Percentiles rank a stretch among this genome's conserved stretches.
These are phyloP conservation scores for Tenthredo amoena DNA, from an alignment of 2,888 invertebrate genomes.

Conservation along the genomic window DNA sequence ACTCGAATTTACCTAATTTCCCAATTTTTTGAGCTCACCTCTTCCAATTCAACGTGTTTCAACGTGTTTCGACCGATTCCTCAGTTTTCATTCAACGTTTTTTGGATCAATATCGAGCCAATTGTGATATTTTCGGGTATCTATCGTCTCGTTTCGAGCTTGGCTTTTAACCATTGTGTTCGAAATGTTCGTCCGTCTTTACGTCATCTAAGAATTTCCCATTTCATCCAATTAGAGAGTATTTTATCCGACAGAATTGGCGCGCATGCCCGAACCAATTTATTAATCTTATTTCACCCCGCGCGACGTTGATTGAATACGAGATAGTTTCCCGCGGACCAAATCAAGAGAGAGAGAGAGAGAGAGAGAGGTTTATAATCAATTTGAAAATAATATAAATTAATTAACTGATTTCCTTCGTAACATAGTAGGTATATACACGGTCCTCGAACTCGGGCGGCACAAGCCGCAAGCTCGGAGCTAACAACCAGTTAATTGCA, in stretches of 20 bases:
- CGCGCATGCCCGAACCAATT: neutral
- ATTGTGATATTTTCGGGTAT: neutral
- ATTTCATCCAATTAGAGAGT: neutral
- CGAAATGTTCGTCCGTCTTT: neutral
- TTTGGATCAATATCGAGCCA: neutral
- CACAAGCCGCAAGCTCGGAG: slow-evolving; percentile 10
- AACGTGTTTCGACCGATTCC: neutral
- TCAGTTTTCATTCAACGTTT: neutral
- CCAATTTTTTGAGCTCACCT: neutral
- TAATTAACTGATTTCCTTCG: slow-evolving; percentile 32
- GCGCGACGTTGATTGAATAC: neutral
- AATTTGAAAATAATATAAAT: slow-evolving; percentile 37
- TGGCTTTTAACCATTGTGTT: neutral
- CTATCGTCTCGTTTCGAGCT: neutral
- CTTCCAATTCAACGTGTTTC: neutral
- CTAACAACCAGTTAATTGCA: slow-evolving; percentile 51
- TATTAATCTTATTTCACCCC: neutral
- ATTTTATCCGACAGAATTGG: neutral
- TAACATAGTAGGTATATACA: neutral
- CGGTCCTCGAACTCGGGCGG: slow-evolving; percentile 9
- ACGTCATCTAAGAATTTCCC: no score
- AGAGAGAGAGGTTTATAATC: slow-evolving; percentile 31
- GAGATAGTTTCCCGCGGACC: neutral
- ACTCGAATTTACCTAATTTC: neutral
- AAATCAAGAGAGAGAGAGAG: neutral